phyloP scores from a whole-genome alignment of 2,888 invertebrate genomes.

The Stenoptilia bipunctidactyla region DNA sequence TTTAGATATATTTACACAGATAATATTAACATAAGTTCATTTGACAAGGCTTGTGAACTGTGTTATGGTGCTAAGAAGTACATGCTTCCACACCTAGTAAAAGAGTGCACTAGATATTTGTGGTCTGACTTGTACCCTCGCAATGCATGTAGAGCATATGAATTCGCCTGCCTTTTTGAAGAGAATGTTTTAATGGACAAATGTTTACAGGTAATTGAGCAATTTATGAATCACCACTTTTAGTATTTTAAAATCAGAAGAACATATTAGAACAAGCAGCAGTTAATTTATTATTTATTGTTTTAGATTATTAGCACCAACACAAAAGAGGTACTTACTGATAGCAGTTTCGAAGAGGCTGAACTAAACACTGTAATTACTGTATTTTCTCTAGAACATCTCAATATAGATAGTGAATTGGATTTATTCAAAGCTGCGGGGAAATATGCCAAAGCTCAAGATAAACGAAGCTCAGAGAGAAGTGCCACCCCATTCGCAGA shows the following conservation, averaged over 20 bases:
- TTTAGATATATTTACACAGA: constrained; percentile 86
- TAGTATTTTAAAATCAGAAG: too few relatives aligned
- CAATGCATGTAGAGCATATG: constrained; percentile 88
- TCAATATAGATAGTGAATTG: constrained; percentile 81
- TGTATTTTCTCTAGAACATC: constrained; percentile 79
- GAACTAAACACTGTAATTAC: constrained; percentile 81
- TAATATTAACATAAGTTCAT: constrained; percentile 81
- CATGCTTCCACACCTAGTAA: constrained; percentile 85
- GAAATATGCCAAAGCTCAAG: constrained; percentile 57
- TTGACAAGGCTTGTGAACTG: constrained; percentile 88
- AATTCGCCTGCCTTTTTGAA: constrained; percentile 88
- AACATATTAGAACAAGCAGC: too few relatives aligned
- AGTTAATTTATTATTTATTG: too few relatives aligned
- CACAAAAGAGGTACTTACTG: constrained; percentile 81
- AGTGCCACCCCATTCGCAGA: constrained; percentile 35
- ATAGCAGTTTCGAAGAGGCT: constrained; percentile 83
- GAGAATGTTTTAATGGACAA: constrained; percentile 85
- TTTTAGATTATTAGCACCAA: constrained; percentile 80
- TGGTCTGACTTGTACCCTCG: constrained; percentile 85
- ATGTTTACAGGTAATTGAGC: constrained; percentile 77
- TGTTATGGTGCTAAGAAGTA: constrained; percentile 92
- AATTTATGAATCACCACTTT: too few relatives aligned
- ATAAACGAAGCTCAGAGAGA: constrained; percentile 36
- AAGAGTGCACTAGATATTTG: constrained; percentile 86
- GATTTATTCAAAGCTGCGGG: constrained; percentile 82